These are phyloP conservation scores for Acleris laterana DNA, from an alignment of 2,888 invertebrate species.

Conservation along the genomic window DNA sequence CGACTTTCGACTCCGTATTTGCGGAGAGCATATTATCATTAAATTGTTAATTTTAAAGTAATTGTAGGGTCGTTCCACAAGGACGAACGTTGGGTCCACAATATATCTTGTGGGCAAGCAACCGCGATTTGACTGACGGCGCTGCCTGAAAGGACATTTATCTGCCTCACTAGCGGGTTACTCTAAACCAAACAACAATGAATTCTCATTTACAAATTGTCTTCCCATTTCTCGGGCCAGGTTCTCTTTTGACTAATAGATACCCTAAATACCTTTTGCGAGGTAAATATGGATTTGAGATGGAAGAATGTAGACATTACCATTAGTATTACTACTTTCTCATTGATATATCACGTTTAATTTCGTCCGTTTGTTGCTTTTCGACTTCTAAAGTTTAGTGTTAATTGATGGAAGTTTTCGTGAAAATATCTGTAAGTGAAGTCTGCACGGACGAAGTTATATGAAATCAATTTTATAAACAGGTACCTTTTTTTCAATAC, in stretches of 20 bases:
- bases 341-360: too few relatives aligned
- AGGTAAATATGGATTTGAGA: slow-evolving; percentile 6
- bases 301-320: background rate
- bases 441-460: too few relatives aligned
- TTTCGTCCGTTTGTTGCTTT: too few relatives aligned
- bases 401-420: too few relatives aligned
- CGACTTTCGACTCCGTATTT: background rate
- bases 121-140: slow-evolving; percentile 84
- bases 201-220: slow-evolving; percentile 84
- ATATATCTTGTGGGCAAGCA: slow-evolving; percentile 84
- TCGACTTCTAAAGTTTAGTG: too few relatives aligned
- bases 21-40: slow-evolving; percentile 28
- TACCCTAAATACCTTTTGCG: slow-evolving; percentile 26
- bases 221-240: slow-evolving; percentile 71
- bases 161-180: slow-evolving; percentile 83
- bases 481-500: too few relatives aligned
- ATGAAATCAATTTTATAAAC: too few relatives aligned
- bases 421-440: too few relatives aligned
- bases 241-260: slow-evolving; percentile 68
- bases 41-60: slow-evolving; percentile 78
- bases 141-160: slow-evolving; percentile 83
- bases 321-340: background rate
- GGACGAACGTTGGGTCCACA: slow-evolving; percentile 77
- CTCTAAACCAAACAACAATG: slow-evolving; percentile 83
- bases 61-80: slow-evolving; percentile 67